Evolutionary conservation across 2,797 vertebrate species (phyloP).

Genomic region (Phataginus tricuspis): DNA sequence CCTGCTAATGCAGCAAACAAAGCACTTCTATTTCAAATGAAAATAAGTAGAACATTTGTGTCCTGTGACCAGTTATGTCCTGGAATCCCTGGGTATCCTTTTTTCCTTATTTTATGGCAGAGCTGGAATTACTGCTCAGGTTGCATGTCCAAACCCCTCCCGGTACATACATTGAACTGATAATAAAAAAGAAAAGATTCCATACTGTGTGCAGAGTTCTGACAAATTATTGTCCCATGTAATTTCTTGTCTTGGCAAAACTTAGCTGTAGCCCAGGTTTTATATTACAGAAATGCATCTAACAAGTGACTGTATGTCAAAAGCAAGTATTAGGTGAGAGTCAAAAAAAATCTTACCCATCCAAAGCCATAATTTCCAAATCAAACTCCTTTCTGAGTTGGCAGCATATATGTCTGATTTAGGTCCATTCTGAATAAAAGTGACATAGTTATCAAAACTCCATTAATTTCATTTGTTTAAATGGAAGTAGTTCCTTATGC

Average conservation of each 20-base stretch:
- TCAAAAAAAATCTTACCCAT: slow-evolving; percentile 19
- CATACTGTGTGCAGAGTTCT: neutral
- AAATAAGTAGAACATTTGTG: neutral
- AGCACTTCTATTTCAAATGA: neutral
- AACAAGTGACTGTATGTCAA: neutral
- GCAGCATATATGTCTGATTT: slow-evolving; percentile 53
- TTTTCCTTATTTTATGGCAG: neutral
- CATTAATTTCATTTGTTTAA: slow-evolving; percentile 74
- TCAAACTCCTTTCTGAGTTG: slow-evolving; percentile 53
- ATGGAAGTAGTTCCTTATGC: slow-evolving; percentile 55
- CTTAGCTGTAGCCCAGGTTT: neutral
- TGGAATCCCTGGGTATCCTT: neutral
- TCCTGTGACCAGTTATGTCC: neutral
- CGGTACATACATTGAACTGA: neutral
- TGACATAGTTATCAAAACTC: slow-evolving; percentile 70
- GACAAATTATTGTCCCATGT: neutral
- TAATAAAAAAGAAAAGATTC: slow-evolving; percentile 15
- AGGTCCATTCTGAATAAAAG: slow-evolving; percentile 62
- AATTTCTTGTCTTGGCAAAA: slow-evolving; percentile 49
- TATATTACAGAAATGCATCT: neutral
- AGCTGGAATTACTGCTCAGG: neutral
- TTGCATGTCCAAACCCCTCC: neutral
- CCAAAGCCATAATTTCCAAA: slow-evolving; percentile 63
- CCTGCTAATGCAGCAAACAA: neutral
- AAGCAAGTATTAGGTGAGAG: slow-evolving; percentile 17